Conservation (phyloP, 2,888 invertebrate species). For the Acrocera orbiculus region DNA sequence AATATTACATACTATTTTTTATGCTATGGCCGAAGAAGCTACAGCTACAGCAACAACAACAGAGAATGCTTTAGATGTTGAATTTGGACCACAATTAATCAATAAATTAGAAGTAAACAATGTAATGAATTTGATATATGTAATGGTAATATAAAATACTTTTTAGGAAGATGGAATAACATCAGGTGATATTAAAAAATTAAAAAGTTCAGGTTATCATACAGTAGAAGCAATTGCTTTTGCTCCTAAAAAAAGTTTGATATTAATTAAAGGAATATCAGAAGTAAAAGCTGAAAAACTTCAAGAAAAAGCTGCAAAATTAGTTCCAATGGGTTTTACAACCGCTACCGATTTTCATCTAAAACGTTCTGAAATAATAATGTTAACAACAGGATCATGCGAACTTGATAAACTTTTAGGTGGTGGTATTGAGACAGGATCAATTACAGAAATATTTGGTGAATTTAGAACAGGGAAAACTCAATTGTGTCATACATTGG, state of each 20-base stretch:
- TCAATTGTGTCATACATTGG: conserved; percentile 89
- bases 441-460: conserved; percentile 96
- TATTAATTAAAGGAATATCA: conserved; percentile 85
- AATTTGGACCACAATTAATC: conserved; percentile 54
- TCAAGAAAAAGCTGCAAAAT: conserved; percentile 71
- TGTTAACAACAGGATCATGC: conserved; percentile 85
- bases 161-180: conserved; percentile 87
- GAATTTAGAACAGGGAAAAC: conserved; percentile 97
- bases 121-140: not conserved
- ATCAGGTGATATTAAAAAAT: conserved; percentile 76
- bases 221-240: conserved; percentile 93
- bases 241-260: conserved; percentile 78
- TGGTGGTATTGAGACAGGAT: conserved; percentile 95
- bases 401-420: conserved; percentile 84
- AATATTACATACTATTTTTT: too few species aligned
- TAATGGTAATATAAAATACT: not conserved
- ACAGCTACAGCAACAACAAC: conserved; percentile 34
- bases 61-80: conserved; percentile 42
- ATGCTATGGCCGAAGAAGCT: too few species aligned
- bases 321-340: conserved; percentile 95
- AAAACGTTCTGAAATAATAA: conserved; percentile 88
- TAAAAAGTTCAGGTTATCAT: conserved; percentile 83
- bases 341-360: conserved; percentile 93
- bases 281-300: conserved; percentile 96
- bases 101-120: conserved; percentile 50